Base-by-base conservation (phyloP, 92 coral and sea anemone genomes). In the Parazoanthus swiftii region DNA sequence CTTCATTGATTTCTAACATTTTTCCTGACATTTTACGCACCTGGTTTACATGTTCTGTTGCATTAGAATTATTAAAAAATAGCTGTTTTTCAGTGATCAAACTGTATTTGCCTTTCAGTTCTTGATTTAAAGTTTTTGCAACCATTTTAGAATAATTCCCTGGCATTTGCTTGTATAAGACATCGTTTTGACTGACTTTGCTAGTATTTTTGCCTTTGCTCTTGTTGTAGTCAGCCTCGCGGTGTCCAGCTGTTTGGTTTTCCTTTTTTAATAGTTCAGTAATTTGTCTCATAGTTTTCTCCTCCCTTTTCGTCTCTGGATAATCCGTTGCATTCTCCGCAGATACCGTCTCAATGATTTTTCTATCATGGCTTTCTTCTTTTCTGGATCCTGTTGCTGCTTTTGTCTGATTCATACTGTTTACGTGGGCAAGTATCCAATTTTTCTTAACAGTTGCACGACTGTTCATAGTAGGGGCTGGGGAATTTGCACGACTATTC, bases 221-320 rank as follows among this genome's bases (percentile, higher is more conserved):
- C 33, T 72, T 35, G 26, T 2, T 35, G 39, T 56, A 58, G 50
- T 33, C 65, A 6, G 25, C 37, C 9, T 3, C 85, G 37, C 36
- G 85, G 43, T 58, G 20, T 51, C 35, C 37, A 4, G 50, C 46
- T 1, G n/a, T 26, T 13, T 84, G 72, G 26, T 50, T 70, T 70
- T 71, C 79, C 26, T 84, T 71, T 71, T 46, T 38, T 25, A 46
- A 33, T 0, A 26, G 66, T 26, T 72, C 44, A 23, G 44, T 29
- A 44, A 84, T 84, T 48, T 84, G n/a, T 4, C 38, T 84, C 54
- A 71, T 20, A 5, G 33, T 9, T 46, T 46, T 84, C 42, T 26
- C 26, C n/a, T 11, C 63, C 21, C 33, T 44, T 84, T 84, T 72
- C 68, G 70, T 84, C 42, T 84, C 63, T 68, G 87, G n/a, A 71